A percentile compares a stretch with the other conserved stretches of the same genome.
phyloP scores from a whole-genome alignment of 2,888 invertebrate genomes.

The Nemotelus pantherinus region DNA sequence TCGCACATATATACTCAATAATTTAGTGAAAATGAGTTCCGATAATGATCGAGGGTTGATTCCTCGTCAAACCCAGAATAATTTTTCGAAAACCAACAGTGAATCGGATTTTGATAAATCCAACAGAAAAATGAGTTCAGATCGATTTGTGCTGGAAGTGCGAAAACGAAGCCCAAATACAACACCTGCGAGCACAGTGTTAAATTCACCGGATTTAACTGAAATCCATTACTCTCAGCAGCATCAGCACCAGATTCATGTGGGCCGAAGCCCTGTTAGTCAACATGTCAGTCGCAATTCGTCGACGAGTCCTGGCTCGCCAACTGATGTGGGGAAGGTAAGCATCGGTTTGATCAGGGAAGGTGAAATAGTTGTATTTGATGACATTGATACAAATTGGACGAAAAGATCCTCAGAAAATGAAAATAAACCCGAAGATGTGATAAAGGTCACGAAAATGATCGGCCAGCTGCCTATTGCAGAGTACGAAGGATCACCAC shows the following conservation, averaged over 20 bases:
- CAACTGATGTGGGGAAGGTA: slow-evolving; percentile 60
- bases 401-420: slow-evolving; percentile 55
- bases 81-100: slow-evolving; percentile 39
- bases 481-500: slow-evolving; percentile 90
- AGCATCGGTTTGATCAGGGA: slow-evolving; percentile 69
- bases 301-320: slow-evolving; percentile 61
- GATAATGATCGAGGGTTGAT: slow-evolving; percentile 44
- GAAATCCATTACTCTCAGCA: slow-evolving; percentile 60
- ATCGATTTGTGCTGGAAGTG: slow-evolving; percentile 64
- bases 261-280: slow-evolving; percentile 63
- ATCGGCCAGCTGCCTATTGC: slow-evolving; percentile 77
- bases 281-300: slow-evolving; percentile 44
- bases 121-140: slow-evolving; percentile 54
- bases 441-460: slow-evolving; percentile 64
- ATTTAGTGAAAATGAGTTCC: slow-evolving; percentile 41
- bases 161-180: slow-evolving; percentile 62
- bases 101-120: slow-evolving; percentile 40
- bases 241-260: slow-evolving; percentile 61
- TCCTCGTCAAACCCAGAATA: slow-evolving; percentile 45
- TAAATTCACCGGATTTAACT: slow-evolving; percentile 63
- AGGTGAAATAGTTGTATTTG: slow-evolving; percentile 89
- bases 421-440: slow-evolving; percentile 56
- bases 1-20: slow-evolving; percentile 27
- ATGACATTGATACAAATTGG: slow-evolving; percentile 66
- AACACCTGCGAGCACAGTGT: slow-evolving; percentile 63